Evolutionary conservation across 2,888 invertebrate species (phyloP).

Genomic region (Tachina fera): DNA sequence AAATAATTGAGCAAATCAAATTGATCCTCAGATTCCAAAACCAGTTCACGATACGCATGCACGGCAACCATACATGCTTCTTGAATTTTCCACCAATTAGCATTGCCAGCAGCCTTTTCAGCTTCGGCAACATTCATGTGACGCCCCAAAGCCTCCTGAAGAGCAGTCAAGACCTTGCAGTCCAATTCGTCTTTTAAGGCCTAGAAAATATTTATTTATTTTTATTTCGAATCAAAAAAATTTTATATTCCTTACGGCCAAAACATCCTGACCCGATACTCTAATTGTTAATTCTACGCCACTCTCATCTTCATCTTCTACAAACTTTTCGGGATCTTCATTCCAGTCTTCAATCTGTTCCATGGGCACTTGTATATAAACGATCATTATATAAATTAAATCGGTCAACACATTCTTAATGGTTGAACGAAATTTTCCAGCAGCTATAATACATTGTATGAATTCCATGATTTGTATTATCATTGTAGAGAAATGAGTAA

Average conservation of each 20-base stretch:
- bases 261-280: conserved; percentile 86
- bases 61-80: conserved; percentile 87
- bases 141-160: conserved; percentile 85
- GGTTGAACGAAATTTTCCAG: conserved; percentile 84
- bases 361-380: conserved; percentile 88
- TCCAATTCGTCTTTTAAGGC: conserved; percentile 84
- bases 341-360: conserved; percentile 87
- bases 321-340: conserved; percentile 86
- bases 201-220: conserved; percentile 71
- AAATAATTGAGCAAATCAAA: conserved; percentile 82
- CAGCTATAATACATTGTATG: conserved; percentile 86
- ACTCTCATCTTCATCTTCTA: conserved; percentile 88
- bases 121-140: conserved; percentile 85
- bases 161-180: conserved; percentile 84
- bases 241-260: conserved; percentile 82
- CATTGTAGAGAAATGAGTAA: conserved; percentile 86
- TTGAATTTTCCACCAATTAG: conserved; percentile 87
- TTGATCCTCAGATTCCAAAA: conserved; percentile 80
- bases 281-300: conserved; percentile 86
- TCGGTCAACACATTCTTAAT: conserved; percentile 86
- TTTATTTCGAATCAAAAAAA: not conserved
- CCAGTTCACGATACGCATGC: conserved; percentile 84
- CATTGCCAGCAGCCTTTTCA: conserved; percentile 83
- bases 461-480: conserved; percentile 88
- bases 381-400: conserved; percentile 86